Evolutionary conservation across 2,797 vertebrate genomes (phyloP).

Genomic region (Brachyalestes nurse): DNA sequence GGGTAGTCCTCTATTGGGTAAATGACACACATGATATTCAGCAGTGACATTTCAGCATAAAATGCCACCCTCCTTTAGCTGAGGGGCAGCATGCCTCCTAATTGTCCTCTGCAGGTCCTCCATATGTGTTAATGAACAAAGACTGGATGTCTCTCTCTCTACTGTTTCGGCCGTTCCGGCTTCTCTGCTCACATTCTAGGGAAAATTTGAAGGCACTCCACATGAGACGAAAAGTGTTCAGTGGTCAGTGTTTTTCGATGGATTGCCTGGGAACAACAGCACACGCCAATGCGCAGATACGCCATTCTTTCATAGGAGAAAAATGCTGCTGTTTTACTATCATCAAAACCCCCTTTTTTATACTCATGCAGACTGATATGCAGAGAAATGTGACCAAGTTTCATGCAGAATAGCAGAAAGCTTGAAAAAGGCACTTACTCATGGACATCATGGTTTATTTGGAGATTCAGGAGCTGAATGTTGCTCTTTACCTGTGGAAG

Average conservation of each 20-base stretch:
- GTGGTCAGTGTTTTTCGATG: too few relatives aligned
- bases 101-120: slow-evolving; percentile 26
- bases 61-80: slow-evolving; percentile 57
- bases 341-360: too few relatives aligned
- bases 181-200: neutral
- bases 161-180: neutral
- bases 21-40: slow-evolving; percentile 52
- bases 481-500: slow-evolving; percentile 77
- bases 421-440: slow-evolving; percentile 82
- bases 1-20: slow-evolving; percentile 37
- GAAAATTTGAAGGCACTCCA: too few relatives aligned
- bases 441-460: slow-evolving; percentile 67
- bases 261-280: too few relatives aligned
- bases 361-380: neutral
- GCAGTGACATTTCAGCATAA: slow-evolving; percentile 59
- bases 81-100: slow-evolving; percentile 40
- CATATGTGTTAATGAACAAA: slow-evolving; percentile 39
- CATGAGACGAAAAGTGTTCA: too few relatives aligned
- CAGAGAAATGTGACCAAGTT: neutral
- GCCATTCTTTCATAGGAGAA: too few relatives aligned
- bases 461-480: slow-evolving; percentile 81
- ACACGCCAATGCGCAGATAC: neutral
- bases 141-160: neutral
- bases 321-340: too few relatives aligned
- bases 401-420: neutral